Base-by-base conservation (phyloP, 2,888 invertebrate species). In the Sphaeridia pumilis region DNA sequence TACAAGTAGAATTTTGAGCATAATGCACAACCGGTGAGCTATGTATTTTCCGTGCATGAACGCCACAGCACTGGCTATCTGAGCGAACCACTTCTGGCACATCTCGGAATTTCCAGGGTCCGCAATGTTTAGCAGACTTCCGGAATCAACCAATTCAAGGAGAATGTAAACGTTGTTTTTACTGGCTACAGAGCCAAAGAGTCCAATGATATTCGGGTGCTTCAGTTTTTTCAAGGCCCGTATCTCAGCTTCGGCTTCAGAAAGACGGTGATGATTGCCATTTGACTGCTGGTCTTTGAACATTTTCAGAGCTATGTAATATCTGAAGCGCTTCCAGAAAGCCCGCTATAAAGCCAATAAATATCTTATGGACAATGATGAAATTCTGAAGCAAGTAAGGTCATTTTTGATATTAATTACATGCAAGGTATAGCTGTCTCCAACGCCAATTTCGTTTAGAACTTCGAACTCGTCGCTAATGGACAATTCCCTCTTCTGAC, bases 201-300 rank as follows among this genome's bases (percentile, higher is more conserved):
- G 54, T 7, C 42, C 26, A 26, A 49, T 26, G n/a, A 53, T 49
- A 20, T 56, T 46, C 3, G 56, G 56, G 25, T 56, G 56, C 14
- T 53, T 52, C 4, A 52, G 27, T n/a, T 21, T 17, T 44, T 45
- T 42, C 21, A 56, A 44, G 14, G 46, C 22, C 4, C 46, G 42
- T 1, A 56, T 41, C 49, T 56, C 56, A 4, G 48, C 53, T 17
- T 28, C 27, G 21, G 46, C n/a, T n/a, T n/a, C n/a, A n/a, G n/a
- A n/a, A n/a, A n/a, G n/a, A n/a, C n/a, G n/a, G n/a, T n/a, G n/a
- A n/a, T n/a, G n/a, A n/a, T n/a, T n/a, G n/a, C n/a, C n/a, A n/a
- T n/a, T n/a, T n/a, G n/a, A n/a, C n/a, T n/a, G n/a, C n/a, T 26
- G n/a, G 28, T 56, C 54, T 34, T 51, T 47, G 24, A 50, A 54